phyloP scores from a whole-genome alignment of 2,113 vertebrate genomes.

The Columbina picui region DNA sequence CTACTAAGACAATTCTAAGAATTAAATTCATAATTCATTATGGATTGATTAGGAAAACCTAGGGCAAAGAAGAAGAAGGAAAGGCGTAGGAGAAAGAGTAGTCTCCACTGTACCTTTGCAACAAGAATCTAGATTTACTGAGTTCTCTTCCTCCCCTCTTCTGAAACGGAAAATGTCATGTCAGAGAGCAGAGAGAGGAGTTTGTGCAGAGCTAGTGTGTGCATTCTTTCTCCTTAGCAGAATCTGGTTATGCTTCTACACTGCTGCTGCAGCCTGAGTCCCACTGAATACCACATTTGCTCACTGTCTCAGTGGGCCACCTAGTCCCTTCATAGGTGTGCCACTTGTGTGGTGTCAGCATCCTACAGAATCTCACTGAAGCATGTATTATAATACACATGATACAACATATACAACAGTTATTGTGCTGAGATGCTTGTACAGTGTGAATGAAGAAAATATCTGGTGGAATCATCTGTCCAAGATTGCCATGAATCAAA shows the following conservation, averaged over 20 bases:
- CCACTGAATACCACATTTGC: neutral
- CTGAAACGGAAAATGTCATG: neutral
- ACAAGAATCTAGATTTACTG: neutral
- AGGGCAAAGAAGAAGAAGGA: neutral
- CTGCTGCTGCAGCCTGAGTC: neutral
- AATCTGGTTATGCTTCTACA: neutral
- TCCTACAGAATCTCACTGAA: neutral
- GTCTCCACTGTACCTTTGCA: neutral
- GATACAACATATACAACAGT: accelerated
- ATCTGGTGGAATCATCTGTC: neutral
- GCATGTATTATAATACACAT: accelerated
- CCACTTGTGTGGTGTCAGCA: neutral
- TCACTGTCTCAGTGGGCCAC: neutral
- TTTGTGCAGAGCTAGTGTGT: neutral
- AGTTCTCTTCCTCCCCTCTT: neutral
- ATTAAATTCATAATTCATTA: neutral
- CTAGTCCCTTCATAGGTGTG: too few species aligned
- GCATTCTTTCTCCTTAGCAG: neutral
- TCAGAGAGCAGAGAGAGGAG: neutral
- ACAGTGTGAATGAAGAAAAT: neutral
- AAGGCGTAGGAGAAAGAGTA: neutral
- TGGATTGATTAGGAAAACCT: neutral
- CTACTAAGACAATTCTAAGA: neutral
- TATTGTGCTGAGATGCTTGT: neutral
- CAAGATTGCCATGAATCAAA: neutral